A percentile compares a stretch with the other conserved stretches of the same genome.
Evolutionary conservation across 2,888 invertebrate species (phyloP).

Genomic region (Linyphia triangularis): DNA sequence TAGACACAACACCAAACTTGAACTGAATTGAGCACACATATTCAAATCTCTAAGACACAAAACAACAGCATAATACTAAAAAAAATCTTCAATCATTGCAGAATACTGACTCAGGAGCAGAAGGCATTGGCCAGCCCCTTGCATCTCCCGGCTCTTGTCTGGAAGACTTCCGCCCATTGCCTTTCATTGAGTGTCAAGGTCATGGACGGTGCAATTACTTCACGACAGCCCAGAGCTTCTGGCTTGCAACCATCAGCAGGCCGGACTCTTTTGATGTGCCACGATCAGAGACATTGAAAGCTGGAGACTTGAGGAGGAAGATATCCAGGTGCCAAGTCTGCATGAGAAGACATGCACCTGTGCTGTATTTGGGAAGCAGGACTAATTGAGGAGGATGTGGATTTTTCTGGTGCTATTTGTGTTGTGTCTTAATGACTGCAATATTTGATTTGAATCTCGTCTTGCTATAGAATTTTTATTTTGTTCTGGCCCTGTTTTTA

Average conservation of each 20-base stretch:
- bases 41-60: too few species aligned
- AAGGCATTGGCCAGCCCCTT: slow-evolving; percentile 94
- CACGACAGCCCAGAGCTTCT: slow-evolving; percentile 95
- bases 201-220: slow-evolving; percentile 97
- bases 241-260: slow-evolving; percentile 94
- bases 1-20: too few species aligned
- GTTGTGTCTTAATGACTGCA: too few species aligned
- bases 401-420: not conserved
- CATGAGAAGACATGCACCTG: slow-evolving; percentile 68
- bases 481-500: too few species aligned
- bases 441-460: too few species aligned
- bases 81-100: too few species aligned
- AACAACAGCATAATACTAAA: too few species aligned
- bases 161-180: slow-evolving; percentile 93
- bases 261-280: slow-evolving; percentile 83
- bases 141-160: slow-evolving; percentile 97
- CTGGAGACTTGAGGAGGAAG: slow-evolving; percentile 74
- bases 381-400: slow-evolving; percentile 6
- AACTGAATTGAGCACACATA: too few species aligned
- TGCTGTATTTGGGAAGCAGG: slow-evolving; percentile 42
- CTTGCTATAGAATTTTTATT: too few species aligned
- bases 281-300: slow-evolving; percentile 75
- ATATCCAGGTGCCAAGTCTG: slow-evolving; percentile 77
- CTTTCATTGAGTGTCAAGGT: slow-evolving; percentile 97
- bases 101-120: slow-evolving; percentile 92